Percentiles rank a stretch among this genome's conserved stretches.
These are phyloP conservation scores for Pollimyrus isidori DNA, from an alignment of 2,113 vertebrate species.

Conservation along the genomic window DNA sequence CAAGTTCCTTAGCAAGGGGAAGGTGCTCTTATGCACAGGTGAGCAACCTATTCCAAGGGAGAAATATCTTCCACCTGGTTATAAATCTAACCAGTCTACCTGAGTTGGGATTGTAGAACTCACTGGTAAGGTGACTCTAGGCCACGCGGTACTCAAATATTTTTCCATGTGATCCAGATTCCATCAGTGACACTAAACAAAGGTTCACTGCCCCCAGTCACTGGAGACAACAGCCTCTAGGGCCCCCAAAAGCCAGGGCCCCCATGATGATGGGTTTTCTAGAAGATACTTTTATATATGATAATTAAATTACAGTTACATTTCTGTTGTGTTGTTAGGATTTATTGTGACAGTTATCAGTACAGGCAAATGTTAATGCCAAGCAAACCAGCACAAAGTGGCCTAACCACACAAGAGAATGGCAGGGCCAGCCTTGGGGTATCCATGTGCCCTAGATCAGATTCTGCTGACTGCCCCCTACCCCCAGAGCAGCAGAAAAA, in stretches of 20 bases:
- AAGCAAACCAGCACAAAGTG: background rate
- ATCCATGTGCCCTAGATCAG: background rate
- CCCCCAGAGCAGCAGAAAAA: background rate
- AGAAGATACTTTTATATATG: too few relatives aligned
- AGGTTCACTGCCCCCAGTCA: background rate
- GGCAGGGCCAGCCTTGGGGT: too few relatives aligned
- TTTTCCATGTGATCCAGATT: background rate
- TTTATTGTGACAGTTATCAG: background rate
- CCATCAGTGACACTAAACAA: background rate
- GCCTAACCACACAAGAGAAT: background rate
- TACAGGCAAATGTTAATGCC: background rate
- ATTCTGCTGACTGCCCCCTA: background rate
- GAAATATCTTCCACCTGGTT: background rate
- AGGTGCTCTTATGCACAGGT: conserved; percentile 93
- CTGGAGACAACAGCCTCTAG: background rate
- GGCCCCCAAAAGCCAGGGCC: too few relatives aligned
- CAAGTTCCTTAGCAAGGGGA: conserved; percentile 74
- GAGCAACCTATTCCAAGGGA: conserved; percentile 18
- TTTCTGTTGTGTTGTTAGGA: background rate
- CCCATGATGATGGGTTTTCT: too few relatives aligned
- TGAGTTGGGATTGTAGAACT: background rate
- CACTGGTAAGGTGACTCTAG: background rate
- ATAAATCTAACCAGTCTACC: background rate
- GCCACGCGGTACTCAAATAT: background rate
- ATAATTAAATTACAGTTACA: too few relatives aligned